A percentile compares a stretch with the other conserved stretches of the same genome.
Conservation (phyloP, 2,113 vertebrate species). For the Opisthocomus hoazin region DNA sequence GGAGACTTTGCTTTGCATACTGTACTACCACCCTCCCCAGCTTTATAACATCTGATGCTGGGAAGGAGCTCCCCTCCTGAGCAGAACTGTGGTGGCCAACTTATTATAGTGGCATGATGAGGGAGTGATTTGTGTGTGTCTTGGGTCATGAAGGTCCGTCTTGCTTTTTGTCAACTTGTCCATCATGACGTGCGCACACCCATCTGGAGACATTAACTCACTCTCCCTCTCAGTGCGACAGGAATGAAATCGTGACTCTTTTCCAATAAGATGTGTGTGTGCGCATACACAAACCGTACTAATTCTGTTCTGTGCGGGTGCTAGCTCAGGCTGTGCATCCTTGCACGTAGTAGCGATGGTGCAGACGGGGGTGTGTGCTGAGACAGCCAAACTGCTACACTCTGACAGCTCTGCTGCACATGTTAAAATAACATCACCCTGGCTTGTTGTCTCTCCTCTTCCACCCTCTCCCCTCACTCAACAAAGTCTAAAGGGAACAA, state of each 20-base stretch:
- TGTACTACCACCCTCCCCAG: background rate
- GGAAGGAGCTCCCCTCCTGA: background rate
- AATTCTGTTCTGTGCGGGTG: background rate
- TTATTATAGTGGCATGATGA: fast-evolving
- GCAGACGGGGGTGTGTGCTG: background rate
- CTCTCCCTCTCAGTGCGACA: background rate
- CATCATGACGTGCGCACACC: fast-evolving
- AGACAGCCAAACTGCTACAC: background rate
- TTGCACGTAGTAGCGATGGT: slow-evolving; percentile 6
- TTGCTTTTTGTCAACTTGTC: background rate
- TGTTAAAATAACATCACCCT: slow-evolving; percentile 47
- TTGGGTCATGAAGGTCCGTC: background rate
- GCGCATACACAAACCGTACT: background rate
- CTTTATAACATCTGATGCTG: background rate
- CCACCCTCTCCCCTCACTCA: slow-evolving; percentile 15
- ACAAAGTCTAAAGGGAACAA: slow-evolving; percentile 21
- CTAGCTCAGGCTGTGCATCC: slow-evolving; percentile 31
- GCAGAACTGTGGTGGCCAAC: background rate
- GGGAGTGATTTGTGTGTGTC: background rate
- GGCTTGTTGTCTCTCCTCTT: slow-evolving; percentile 34
- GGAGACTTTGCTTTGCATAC: background rate
- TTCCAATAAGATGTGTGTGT: background rate
- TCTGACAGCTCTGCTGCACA: background rate
- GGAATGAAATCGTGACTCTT: fast-evolving
- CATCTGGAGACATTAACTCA: background rate